Conservation (phyloP, 2,797 vertebrate genomes). For the Trichosurus vulpecula region DNA sequence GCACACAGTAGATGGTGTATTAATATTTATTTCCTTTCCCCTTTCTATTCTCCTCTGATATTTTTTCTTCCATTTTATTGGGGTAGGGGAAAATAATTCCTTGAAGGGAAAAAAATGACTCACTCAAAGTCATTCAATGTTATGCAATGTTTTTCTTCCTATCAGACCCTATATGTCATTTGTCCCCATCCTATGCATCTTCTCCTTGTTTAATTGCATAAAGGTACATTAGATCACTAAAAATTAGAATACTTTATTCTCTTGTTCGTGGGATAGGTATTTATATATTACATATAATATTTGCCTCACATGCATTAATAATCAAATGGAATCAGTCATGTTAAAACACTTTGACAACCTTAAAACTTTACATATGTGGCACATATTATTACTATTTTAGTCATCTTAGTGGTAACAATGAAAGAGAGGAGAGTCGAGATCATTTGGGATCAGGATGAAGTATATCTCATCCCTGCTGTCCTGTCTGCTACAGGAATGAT, state of each 20-base stretch:
- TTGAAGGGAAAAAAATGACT: neutral
- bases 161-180: neutral
- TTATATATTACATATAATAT: too few species aligned
- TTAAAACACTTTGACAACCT: neutral
- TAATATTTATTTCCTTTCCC: neutral
- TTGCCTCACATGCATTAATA: too few species aligned
- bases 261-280: too few species aligned
- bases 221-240: neutral
- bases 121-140: neutral
- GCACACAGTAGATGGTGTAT: neutral
- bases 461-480: neutral
- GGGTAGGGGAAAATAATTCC: neutral
- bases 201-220: neutral
- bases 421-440: neutral
- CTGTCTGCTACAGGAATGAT: neutral
- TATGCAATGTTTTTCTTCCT: neutral
- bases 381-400: neutral
- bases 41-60: neutral
- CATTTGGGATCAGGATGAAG: neutral
- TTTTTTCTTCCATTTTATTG: too few species aligned
- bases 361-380: neutral
- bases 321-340: neutral
- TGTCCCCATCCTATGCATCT: neutral
- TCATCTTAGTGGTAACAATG: neutral
- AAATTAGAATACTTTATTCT: neutral